A percentile compares a stretch with the other conserved stretches of the same genome.
Conservation (phyloP, 1,140 invertebrate genomes). For the Apis dorsata region DNA sequence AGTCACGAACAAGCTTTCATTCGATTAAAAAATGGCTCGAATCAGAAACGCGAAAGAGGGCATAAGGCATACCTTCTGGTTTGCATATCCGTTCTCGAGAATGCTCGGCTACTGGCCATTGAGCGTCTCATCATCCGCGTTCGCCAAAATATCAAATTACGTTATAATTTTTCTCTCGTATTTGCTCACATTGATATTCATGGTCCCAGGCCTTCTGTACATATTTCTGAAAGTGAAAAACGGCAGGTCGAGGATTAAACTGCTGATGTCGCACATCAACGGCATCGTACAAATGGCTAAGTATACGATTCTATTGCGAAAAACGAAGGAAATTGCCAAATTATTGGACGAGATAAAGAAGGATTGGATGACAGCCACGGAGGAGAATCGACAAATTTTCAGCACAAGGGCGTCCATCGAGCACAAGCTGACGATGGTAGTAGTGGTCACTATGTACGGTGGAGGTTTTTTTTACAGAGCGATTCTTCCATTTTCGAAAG, state of each 20-base stretch:
- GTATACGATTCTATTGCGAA: conserved; percentile 57
- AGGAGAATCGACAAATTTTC: conserved; percentile 27
- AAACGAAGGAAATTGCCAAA: conserved; percentile 48
- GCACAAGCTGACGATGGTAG: neutral
- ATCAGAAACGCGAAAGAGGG: neutral
- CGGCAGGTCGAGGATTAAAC: conserved; percentile 52
- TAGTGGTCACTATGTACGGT: conserved; percentile 14
- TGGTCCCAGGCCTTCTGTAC: conserved; percentile 23
- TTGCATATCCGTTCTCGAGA: neutral
- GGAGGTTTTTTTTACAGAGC: conserved; percentile 30
- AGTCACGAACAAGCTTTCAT: no score
- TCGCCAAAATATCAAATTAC: neutral
- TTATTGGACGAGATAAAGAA: conserved; percentile 59
- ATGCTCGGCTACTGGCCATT: conserved; percentile 36
- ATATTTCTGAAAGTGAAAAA: conserved; percentile 13
- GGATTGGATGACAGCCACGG: conserved; percentile 60
- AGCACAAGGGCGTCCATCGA: conserved; percentile 3
- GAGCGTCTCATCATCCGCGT: neutral
- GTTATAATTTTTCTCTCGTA: neutral
- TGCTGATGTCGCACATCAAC: conserved; percentile 65
- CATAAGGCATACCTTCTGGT: neutral
- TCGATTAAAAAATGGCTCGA: neutral
- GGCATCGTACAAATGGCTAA: conserved; percentile 62
- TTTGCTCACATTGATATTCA: neutral
- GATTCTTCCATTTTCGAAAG: conserved; percentile 24